These are phyloP conservation scores for Odocoileus hemionus DNA, from an alignment of 2,113 vertebrate species.

Conservation along the genomic window DNA sequence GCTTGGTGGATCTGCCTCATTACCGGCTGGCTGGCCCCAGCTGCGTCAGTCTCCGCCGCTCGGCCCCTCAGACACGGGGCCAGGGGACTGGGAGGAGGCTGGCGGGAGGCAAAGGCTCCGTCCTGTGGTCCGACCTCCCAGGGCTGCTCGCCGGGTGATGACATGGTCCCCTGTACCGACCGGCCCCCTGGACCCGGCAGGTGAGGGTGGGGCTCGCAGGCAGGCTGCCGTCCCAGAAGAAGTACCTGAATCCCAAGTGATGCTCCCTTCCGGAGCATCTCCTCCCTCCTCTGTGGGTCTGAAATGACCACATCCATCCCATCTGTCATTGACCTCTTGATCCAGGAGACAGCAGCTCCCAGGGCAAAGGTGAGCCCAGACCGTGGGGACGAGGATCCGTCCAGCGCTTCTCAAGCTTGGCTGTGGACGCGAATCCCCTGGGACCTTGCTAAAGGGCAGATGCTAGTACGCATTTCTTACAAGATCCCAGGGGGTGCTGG, in stretches of 20 bases:
- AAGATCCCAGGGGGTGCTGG: not conserved
- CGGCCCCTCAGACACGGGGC: not conserved
- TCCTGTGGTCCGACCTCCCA: not conserved
- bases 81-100: not conserved
- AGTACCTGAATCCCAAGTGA: rapidly evolving
- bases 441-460: not conserved
- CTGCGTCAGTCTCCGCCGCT: not conserved
- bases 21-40: not conserved
- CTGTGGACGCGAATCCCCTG: rapidly evolving
- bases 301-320: too few relatives aligned
- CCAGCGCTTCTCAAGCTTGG: rapidly evolving
- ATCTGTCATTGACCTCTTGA: not conserved
- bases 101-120: not conserved
- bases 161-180: not conserved
- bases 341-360: not conserved
- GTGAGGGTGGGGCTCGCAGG: rapidly evolving
- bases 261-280: not conserved
- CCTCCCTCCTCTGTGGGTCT: not conserved
- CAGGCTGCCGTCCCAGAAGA: not conserved
- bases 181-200: not conserved
- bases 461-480: not conserved
- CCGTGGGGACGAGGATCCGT: rapidly evolving
- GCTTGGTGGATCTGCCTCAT: not conserved
- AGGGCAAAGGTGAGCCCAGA: rapidly evolving
- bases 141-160: not conserved